phyloP scores from a whole-genome alignment of 2,113 vertebrate genomes.

The Montifringilla adamsi region DNA sequence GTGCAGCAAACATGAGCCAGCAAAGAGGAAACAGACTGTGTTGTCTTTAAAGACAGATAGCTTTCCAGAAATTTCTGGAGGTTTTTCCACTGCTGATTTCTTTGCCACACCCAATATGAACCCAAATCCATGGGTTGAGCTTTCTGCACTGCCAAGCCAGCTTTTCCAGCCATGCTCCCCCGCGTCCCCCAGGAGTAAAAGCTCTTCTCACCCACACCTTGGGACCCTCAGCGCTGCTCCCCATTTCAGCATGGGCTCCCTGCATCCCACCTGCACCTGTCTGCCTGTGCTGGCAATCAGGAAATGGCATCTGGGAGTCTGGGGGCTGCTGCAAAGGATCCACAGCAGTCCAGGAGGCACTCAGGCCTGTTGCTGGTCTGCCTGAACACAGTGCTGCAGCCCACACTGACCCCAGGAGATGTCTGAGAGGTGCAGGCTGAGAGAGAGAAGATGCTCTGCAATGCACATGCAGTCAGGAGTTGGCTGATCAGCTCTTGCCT shows the following conservation, averaged over 20 bases:
- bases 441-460: not conserved
- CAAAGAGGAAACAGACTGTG: not conserved
- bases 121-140: not conserved
- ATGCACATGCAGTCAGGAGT: fast-evolving
- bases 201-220: fast-evolving
- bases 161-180: fast-evolving
- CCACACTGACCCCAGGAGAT: not conserved
- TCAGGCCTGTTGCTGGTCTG: not conserved
- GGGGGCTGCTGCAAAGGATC: not conserved
- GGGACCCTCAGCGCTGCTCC: not conserved
- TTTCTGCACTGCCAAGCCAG: not conserved
- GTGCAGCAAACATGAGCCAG: not conserved
- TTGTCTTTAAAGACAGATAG: not conserved
- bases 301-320: not conserved
- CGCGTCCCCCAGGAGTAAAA: fast-evolving
- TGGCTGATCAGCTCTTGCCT: not conserved
- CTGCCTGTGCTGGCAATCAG: not conserved
- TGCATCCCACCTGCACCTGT: not conserved
- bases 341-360: not conserved
- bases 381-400: not conserved
- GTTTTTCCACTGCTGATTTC: not conserved
- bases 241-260: not conserved
- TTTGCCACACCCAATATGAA: not conserved
- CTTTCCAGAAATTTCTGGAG: not conserved
- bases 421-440: not conserved